Conservation (phyloP, 2,797 vertebrate species). For the Mormyrops attenuatus region DNA sequence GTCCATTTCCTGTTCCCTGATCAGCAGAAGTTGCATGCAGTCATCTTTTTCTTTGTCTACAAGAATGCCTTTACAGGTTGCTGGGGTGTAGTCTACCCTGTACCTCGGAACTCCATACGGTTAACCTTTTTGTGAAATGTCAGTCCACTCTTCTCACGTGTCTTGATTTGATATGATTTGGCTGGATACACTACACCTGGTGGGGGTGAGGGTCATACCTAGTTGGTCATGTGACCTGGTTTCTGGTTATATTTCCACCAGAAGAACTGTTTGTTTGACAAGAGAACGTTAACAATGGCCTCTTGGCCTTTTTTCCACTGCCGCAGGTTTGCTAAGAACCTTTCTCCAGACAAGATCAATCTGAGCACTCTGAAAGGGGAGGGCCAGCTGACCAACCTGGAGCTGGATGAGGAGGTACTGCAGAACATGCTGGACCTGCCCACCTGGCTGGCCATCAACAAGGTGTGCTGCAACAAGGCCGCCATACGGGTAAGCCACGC, state of each 20-base stretch:
- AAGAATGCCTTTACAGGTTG: neutral
- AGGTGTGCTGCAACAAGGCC: constrained; percentile 95
- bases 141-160: neutral
- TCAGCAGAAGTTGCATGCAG: neutral
- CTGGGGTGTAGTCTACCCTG: constrained; percentile 79
- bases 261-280: neutral
- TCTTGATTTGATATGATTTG: neutral
- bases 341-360: constrained; percentile 98
- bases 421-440: constrained; percentile 97
- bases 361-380: constrained; percentile 92
- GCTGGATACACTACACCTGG: neutral
- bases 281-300: neutral
- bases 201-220: neutral
- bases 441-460: constrained; percentile 96
- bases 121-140: neutral
- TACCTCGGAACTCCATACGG: constrained; percentile 75
- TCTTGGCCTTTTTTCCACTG: neutral
- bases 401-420: constrained; percentile 95
- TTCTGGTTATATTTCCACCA: neutral
- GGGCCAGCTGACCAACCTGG: constrained; percentile 89
- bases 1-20: neutral
- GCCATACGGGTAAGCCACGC: constrained; percentile 82
- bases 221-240: neutral
- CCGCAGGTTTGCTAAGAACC: constrained; percentile 80
- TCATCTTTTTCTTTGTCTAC: neutral